These are phyloP conservation scores for Pipistrellus pygmaeus DNA, from an alignment of 2,797 vertebrate genomes.

Conservation along the genomic window DNA sequence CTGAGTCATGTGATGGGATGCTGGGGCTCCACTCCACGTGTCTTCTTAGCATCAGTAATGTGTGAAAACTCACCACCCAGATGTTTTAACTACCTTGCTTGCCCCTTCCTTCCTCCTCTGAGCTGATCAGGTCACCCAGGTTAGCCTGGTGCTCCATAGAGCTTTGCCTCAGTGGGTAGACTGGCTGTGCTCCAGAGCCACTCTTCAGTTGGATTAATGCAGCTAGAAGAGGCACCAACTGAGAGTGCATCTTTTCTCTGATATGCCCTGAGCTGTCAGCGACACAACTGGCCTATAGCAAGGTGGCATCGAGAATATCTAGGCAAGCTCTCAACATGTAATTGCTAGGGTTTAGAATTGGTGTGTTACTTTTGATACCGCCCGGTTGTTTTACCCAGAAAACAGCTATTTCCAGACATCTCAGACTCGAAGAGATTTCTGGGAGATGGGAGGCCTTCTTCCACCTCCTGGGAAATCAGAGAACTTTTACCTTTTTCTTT, in stretches of 20 bases:
- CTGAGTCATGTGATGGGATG: background rate
- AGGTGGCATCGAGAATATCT: constrained; percentile 72
- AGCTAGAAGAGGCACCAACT: constrained; percentile 59
- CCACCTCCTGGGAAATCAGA: background rate
- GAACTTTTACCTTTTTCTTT: constrained; percentile 51
- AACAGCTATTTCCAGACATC: constrained; percentile 46
- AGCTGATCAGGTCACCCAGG: background rate
- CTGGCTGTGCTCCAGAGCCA: constrained; percentile 65
- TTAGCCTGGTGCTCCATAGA: background rate
- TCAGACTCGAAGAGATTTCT: constrained; percentile 21
- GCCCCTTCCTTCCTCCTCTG: background rate
- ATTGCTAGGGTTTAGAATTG: constrained; percentile 71
- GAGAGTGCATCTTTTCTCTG: constrained; percentile 66
- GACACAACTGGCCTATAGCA: constrained; percentile 66
- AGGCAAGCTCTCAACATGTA: constrained; percentile 69
- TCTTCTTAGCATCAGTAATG: background rate
- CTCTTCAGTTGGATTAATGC: constrained; percentile 72
- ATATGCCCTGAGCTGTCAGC: constrained; percentile 69
- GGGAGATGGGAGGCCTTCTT: background rate
- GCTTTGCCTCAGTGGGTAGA: constrained; percentile 45
- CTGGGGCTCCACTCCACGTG: background rate
- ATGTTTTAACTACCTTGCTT: background rate
- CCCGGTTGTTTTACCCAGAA: constrained; percentile 51
- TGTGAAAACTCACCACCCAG: background rate
- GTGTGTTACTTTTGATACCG: constrained; percentile 49